These are phyloP conservation scores for Sciurus niger DNA, from an alignment of 2,113 vertebrate genomes.

Conservation along the genomic window DNA sequence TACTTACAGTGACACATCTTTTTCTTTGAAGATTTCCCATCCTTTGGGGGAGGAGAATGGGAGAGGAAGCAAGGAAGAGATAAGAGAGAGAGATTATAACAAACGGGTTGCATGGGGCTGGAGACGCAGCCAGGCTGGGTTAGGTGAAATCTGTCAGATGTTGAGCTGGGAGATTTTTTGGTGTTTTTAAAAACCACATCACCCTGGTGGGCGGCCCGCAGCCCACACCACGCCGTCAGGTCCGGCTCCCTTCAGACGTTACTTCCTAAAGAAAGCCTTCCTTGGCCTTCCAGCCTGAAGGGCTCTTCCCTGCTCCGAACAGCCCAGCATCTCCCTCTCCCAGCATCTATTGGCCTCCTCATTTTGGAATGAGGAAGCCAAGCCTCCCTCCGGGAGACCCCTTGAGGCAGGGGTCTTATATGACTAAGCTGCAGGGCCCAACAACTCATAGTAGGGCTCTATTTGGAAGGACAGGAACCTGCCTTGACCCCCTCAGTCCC, in stretches of 20 bases:
- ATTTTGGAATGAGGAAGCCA: not conserved
- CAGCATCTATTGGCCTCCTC: not conserved
- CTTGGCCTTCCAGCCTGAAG: not conserved
- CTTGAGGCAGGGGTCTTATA: not conserved
- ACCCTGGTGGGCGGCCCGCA: constrained; percentile 19
- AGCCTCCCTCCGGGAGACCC: not conserved
- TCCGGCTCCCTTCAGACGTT: constrained; percentile 6
- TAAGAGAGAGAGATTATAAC: constrained; percentile 82
- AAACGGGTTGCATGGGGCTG: constrained; percentile 73
- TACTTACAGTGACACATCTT: constrained; percentile 86
- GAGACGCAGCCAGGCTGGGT: constrained; percentile 72
- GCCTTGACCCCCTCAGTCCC: not conserved
- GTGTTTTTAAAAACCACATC: not conserved
- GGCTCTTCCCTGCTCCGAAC: not conserved
- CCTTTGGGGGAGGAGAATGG: constrained; percentile 81
- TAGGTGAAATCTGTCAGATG: constrained; percentile 77
- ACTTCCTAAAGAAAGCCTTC: not conserved
- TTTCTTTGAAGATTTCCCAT: constrained; percentile 87
- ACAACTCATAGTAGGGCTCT: not conserved
- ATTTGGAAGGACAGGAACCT: not conserved
- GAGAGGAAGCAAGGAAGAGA: constrained; percentile 72
- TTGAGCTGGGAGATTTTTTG: constrained; percentile 51
- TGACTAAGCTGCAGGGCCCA: not conserved
- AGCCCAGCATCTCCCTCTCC: not conserved
- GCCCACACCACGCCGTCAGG: constrained; percentile 7